phyloP scores from a whole-genome alignment of 2,888 invertebrate genomes.

The Eupithecia abbreviata region DNA sequence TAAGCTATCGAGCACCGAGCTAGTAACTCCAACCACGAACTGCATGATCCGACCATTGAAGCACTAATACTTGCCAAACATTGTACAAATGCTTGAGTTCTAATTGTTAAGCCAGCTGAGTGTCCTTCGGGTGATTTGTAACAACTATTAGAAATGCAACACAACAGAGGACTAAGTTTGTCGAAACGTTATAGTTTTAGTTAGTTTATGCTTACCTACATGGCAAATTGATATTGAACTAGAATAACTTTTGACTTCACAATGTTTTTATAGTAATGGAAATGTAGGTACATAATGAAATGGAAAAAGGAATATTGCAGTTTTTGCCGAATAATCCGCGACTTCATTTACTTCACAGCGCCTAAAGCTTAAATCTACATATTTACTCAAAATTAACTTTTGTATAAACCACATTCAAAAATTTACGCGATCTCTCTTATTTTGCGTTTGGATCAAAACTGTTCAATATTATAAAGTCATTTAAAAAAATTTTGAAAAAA shows the following conservation, averaged over 20 bases:
- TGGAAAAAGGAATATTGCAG: too few species aligned
- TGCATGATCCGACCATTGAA: slow-evolving; percentile 20
- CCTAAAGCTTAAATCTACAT: background rate
- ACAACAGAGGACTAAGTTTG: slow-evolving; percentile 1
- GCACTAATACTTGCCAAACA: slow-evolving; percentile 18
- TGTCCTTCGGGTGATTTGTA: slow-evolving; percentile 13
- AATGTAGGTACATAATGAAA: background rate
- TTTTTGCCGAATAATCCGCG: background rate
- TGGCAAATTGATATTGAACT: background rate
- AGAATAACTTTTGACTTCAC: background rate
- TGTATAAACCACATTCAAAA: background rate
- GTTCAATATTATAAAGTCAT: too few species aligned
- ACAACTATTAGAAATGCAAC: slow-evolving; percentile 5
- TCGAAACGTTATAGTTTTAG: background rate
- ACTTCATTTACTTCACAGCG: background rate
- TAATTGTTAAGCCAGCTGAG: slow-evolving; percentile 14
- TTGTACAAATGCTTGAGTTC: slow-evolving; percentile 20
- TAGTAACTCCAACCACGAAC: background rate
- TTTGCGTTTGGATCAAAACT: background rate
- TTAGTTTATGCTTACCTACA: background rate
- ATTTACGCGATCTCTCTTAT: background rate
- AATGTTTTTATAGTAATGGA: background rate
- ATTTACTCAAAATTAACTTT: background rate
- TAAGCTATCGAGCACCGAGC: background rate
- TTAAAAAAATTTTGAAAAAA: too few species aligned